Conservation (phyloP, 2,113 vertebrate genomes). For the Salvelinus namaycush region DNA sequence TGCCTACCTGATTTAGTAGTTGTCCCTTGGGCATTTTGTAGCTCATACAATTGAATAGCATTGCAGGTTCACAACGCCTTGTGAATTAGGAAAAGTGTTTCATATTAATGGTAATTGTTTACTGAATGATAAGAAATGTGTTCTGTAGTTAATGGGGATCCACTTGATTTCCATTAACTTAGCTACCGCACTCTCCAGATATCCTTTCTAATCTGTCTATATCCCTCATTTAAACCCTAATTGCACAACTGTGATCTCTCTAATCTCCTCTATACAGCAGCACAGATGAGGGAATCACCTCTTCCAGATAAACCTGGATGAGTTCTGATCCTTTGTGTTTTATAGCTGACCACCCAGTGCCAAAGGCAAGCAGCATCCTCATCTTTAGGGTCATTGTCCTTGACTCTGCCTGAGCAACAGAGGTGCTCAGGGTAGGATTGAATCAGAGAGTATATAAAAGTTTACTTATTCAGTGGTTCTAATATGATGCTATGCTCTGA, state of each 20-base stretch:
- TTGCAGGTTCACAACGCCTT: background rate
- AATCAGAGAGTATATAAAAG: slow-evolving; percentile 53
- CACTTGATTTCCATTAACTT: slow-evolving; percentile 20
- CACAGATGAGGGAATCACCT: slow-evolving; percentile 25
- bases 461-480: slow-evolving; percentile 31
- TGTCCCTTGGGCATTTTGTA: slow-evolving; percentile 23
- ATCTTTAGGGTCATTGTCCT: slow-evolving; percentile 49
- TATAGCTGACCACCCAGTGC: slow-evolving; percentile 43
- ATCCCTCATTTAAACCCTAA: slow-evolving; percentile 22
- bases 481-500: slow-evolving; percentile 22
- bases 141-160: background rate
- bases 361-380: slow-evolving; percentile 44
- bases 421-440: slow-evolving; percentile 21
- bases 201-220: slow-evolving; percentile 1
- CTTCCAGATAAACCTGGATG: slow-evolving; percentile 29
- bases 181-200: slow-evolving; percentile 7
- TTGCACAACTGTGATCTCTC: slow-evolving; percentile 22
- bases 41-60: background rate
- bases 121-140: background rate
- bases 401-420: slow-evolving; percentile 46
- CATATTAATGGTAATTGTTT: slow-evolving; percentile 15
- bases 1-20: slow-evolving; percentile 28
- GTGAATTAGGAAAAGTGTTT: slow-evolving; percentile 17
- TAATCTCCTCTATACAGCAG: slow-evolving; percentile 24
- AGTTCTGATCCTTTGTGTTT: slow-evolving; percentile 45